Base-by-base conservation (phyloP, 2,113 vertebrate genomes). In the Platichthys stellatus region DNA sequence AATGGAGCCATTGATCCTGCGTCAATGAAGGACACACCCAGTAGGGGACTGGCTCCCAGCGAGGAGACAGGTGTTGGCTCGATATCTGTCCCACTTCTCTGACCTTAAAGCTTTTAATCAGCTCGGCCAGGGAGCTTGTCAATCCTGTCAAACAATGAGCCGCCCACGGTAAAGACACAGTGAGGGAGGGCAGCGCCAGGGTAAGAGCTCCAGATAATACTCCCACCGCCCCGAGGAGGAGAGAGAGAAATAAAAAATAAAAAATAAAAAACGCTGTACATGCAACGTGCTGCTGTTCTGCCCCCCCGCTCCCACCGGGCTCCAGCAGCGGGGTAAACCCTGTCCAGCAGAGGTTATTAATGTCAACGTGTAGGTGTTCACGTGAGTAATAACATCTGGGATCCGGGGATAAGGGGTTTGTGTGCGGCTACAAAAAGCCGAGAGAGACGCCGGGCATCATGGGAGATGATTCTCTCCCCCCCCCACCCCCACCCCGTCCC, bases 81-180 rank as follows among this genome's bases (percentile, higher is more conserved):
- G 80, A 93, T 93, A 91, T 88, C 89, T 88, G 91, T 91, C 90
- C 92, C 90, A 92, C 91, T 93, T 93, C 85, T 84, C 79, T 91
- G 91, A 91, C 94, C 92, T 93, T 92, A 93, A 93, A 93, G 92
- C 92, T 93, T 93, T 92, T 94, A 93, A 93, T 95, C 94, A 94
- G 92, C 90, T 94, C 90, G 90, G 88, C 90, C 80, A 87, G 90
- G 82, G 89, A 94, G 88, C 90, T 93, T 89, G 92, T 93, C 92
- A 92, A 91, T 93, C 92, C 85, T 90, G 90, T 93, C 93, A 91
- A 92, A 92, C 88, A 86, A 90, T 81, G 88, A 88, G 80, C 78
- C 56, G 69, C 63, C 63, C 81, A 69, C 70, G 28, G 74, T 77
- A 74, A 66, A 85, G 84, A 87, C 83, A 82, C 78, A 77, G 78